Evolutionary conservation across 1,140 invertebrate genomes (phyloP), one percentile per base, ranked within the genome.

Genomic region (Caligus rogercresseyi): DNA sequence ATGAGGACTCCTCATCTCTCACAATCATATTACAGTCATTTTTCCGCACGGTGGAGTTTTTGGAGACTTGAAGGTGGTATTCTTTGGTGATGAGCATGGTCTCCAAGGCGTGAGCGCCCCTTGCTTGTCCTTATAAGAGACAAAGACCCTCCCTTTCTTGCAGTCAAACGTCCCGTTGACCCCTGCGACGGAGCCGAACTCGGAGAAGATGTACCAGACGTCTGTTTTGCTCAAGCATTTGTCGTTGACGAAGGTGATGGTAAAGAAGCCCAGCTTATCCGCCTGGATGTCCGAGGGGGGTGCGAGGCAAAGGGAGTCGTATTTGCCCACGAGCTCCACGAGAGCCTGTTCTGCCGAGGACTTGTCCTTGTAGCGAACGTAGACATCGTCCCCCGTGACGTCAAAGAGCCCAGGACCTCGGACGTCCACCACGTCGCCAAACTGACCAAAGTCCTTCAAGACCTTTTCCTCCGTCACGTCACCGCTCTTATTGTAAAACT

Each of bases 1-100:
- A n/a, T n/a, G n/a, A n/a, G n/a, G 16, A 16, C n/a, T 55, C 61
- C 54, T 63, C 52, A 20, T 19, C 61, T 23, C 61, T 25, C 1
- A 20, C 19, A 16, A 56, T 51, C 16, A 63, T 51, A 26, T 63
- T 63, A 20, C 52, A 63, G 24, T 63, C 61, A 51, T 63, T 63
- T 25, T 63, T 63, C 25, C 61, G 54, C 7, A 63, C 61, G 15
- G 61, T 63, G 14, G 61, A 63, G 23, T 63, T 63, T 25, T 63
- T 63, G 13, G 61, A 63, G 19, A 63, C 61, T 25, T 63, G 61
- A 16, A 63, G 53, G 43, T 63, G 61, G 31, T 63, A 63, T 53
- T 63, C 61, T 53, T 63, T 63, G 52, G 61, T 63, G 24, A 63
- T 63, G 15, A 63, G 54, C 61, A 63, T 63, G 24, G 61, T 63